Evolutionary conservation across 2,888 invertebrate genomes (phyloP).

Genomic region (Melanostoma mellinum): DNA sequence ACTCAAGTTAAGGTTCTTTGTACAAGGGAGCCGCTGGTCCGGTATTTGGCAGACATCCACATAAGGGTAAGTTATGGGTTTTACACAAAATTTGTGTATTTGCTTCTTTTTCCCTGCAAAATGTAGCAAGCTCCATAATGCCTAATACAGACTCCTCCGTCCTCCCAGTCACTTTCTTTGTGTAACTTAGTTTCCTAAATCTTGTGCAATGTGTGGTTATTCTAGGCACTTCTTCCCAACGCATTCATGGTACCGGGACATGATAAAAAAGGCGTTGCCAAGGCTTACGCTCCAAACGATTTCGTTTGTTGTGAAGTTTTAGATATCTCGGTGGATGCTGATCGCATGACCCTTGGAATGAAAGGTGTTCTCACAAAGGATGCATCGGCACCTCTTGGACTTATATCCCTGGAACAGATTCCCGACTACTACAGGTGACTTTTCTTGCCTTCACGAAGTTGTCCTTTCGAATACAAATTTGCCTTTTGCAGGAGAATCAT

Average conservation of each 20-base stretch:
- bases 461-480: not conserved
- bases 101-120: not conserved
- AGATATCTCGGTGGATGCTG: constrained; percentile 92
- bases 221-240: constrained; percentile 72
- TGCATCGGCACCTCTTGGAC: constrained; percentile 90
- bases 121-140: not conserved
- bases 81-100: not conserved
- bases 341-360: constrained; percentile 94
- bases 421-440: constrained; percentile 93
- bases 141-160: not conserved
- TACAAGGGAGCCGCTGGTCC: constrained; percentile 89
- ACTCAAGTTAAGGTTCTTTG: constrained; percentile 89
- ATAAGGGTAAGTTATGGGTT: constrained; percentile 87
- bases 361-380: constrained; percentile 88
- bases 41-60: constrained; percentile 93
- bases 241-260: constrained; percentile 82
- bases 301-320: constrained; percentile 94
- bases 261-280: constrained; percentile 90
- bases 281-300: constrained; percentile 91
- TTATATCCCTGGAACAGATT: constrained; percentile 91
- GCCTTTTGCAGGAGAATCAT: constrained; percentile 37
- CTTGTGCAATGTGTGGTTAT: constrained; percentile 12
- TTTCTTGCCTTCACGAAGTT: not conserved
- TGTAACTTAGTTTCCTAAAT: not conserved
- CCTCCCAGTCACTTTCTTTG: not conserved